Evolutionary conservation across 2,888 invertebrate species (phyloP).

Genomic region (Eudemis profundana): DNA sequence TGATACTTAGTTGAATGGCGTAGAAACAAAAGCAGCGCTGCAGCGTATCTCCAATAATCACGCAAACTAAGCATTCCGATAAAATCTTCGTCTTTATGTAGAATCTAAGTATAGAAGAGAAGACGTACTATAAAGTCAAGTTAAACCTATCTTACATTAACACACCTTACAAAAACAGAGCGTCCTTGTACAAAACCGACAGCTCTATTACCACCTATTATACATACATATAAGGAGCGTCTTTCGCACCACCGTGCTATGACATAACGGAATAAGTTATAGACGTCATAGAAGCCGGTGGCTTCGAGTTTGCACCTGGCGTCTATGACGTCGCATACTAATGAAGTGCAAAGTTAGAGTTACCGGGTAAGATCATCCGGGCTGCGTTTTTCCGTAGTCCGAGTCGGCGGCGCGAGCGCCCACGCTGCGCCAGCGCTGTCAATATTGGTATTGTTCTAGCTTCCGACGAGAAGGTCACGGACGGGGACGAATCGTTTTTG

Average conservation of each 20-base stretch:
- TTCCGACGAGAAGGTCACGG: slow-evolving; percentile 18
- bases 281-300: background rate
- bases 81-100: too few relatives aligned
- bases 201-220: slow-evolving; percentile 12
- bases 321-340: background rate
- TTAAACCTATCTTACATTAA: too few relatives aligned
- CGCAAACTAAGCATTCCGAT: too few relatives aligned
- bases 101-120: too few relatives aligned
- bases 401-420: background rate
- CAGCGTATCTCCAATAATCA: too few relatives aligned
- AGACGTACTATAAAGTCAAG: background rate
- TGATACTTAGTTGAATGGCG: too few relatives aligned
- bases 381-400: background rate
- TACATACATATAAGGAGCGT: slow-evolving; percentile 17
- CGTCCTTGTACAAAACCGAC: slow-evolving; percentile 17
- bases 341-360: background rate
- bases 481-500: slow-evolving; percentile 6
- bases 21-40: too few relatives aligned
- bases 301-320: background rate
- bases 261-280: background rate
- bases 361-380: background rate
- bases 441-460: slow-evolving; percentile 8
- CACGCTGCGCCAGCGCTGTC: slow-evolving; percentile 2
- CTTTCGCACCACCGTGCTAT: slow-evolving; percentile 2
- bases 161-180: background rate